phyloP scores from a whole-genome alignment of 2,113 vertebrate species.

The Apeltes quadracus region DNA sequence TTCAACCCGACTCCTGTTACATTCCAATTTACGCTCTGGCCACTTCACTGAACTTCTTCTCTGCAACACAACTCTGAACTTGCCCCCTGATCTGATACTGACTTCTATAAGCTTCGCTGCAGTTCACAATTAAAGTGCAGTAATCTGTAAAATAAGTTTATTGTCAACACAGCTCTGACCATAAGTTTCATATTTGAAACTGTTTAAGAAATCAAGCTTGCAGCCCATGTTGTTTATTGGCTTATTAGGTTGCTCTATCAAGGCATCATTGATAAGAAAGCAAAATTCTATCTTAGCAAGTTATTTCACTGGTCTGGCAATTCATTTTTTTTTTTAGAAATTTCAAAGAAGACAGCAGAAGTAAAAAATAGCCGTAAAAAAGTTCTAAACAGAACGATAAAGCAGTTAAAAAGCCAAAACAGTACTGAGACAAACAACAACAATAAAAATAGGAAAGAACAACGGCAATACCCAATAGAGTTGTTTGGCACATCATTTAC shows the following conservation, averaged over 20 bases:
- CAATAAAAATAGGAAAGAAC: not conserved
- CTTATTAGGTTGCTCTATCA: not conserved
- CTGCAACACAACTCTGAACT: not conserved
- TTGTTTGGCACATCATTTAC: not conserved
- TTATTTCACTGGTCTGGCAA: not conserved
- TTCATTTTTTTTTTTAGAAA: not conserved
- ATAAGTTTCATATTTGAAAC: not conserved
- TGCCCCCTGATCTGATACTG: not conserved
- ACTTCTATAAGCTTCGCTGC: too few relatives aligned
- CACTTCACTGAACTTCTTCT: not conserved
- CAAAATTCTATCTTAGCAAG: not conserved
- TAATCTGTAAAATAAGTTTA: not conserved
- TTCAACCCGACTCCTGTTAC: not conserved
- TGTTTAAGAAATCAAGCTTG: not conserved
- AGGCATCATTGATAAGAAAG: not conserved
- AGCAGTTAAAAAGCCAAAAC: not conserved
- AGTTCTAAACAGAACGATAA: not conserved
- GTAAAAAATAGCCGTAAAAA: too few relatives aligned
- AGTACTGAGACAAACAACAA: not conserved
- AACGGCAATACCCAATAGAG: not conserved
- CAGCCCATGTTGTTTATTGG: constrained; percentile 3
- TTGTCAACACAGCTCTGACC: not conserved
- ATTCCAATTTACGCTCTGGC: not conserved
- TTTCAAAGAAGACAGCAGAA: not conserved
- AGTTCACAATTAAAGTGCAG: too few relatives aligned